Base-by-base conservation (phyloP, 92 coral and sea anemone genomes). In the Phenganax stokvisi region DNA sequence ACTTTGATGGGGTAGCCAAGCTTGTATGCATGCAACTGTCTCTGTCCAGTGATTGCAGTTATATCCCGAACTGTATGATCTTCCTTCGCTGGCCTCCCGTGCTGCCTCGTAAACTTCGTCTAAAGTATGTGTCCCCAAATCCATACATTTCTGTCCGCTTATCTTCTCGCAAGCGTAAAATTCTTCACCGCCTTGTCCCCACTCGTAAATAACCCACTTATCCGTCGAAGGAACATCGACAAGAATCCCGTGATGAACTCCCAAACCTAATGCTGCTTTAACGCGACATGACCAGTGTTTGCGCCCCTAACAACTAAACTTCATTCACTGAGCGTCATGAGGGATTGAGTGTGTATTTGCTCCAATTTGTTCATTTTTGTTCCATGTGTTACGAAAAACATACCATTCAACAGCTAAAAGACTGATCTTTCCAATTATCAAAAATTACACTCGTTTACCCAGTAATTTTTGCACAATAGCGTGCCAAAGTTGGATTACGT, bases 201-300 rank as follows among this genome's bases (percentile, higher is more conserved):
- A 59, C 17, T 59, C 65, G 65, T 4, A 59, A 10, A 59, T 10
- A 59, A 59, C 65, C 60, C 65, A 59, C 17, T 59, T 59, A 10
- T 59, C 12, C 17, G 12, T 10, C 13, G 17, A 9, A 59, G 65
- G 12, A 59, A 59, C 65, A 59, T 59, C 65, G 65, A 59, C 65
- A 5, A 59, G 17, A 9, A 59, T 59, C 13, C 12, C 65, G 17
- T 59, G 65, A 59, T 59, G 65, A 59, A 59, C 65, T 59, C 65
- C 65, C 65, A 59, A 59, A 59, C 65, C 65, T 15, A 59, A 59
- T 59, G 65, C 65, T 10, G 65, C 65, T 59, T 59, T 59, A 59
- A 59, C 65, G 17, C 65, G 65, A 15, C 65, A 59, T 12, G 65
- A 59, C 65, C 65, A 59, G 17, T 12, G 17, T 27, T 59, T 59